Conservation (phyloP, 1,140 invertebrate species). For the Formica selysi region DNA sequence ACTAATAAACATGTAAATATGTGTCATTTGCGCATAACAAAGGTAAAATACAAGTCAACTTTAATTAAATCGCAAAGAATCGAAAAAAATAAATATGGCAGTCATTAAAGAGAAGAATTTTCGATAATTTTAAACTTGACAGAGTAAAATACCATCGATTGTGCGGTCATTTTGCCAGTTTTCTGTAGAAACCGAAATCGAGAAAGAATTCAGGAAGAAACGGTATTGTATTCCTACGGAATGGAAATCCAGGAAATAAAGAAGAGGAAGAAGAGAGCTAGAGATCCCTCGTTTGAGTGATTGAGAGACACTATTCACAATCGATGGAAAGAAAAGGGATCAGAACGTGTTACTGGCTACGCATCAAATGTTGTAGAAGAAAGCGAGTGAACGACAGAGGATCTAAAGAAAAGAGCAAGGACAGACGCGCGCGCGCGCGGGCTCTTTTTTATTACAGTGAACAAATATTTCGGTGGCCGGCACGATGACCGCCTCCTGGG, state of each 20-base stretch:
- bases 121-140: background rate
- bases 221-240: background rate
- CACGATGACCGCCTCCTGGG: background rate
- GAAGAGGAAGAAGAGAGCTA: background rate
- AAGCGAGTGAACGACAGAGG: background rate
- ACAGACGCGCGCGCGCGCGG: background rate
- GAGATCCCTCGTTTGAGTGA: background rate
- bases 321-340: background rate
- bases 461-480: conserved; percentile 48
- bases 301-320: background rate
- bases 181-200: background rate
- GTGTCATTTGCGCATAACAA: background rate
- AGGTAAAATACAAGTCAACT: background rate
- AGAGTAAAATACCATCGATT: background rate
- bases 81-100: background rate
- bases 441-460: conserved; percentile 38
- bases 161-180: background rate
- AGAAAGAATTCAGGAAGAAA: background rate
- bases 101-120: background rate
- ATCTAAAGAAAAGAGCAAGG: conserved; percentile 21
- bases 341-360: background rate
- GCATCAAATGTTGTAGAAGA: background rate
- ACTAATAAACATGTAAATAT: background rate
- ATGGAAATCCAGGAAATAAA: background rate
- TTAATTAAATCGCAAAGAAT: background rate